These are phyloP conservation scores for Ptychoptera contaminata DNA, from an alignment of 2,888 invertebrate genomes.

Conservation along the genomic window DNA sequence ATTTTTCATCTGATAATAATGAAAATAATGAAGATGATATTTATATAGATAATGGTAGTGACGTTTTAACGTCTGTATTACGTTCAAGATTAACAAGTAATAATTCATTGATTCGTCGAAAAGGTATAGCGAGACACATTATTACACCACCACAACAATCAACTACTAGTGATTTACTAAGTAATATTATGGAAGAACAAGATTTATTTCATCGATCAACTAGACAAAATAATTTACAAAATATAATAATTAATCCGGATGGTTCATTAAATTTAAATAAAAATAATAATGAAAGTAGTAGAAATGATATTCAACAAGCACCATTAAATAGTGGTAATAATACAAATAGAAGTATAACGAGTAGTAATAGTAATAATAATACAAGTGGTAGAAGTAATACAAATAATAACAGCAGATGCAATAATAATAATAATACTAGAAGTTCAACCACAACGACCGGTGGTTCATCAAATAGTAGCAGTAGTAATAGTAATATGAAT, in stretches of 20 bases:
- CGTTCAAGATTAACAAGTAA: constrained; percentile 25
- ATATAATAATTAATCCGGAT: constrained; percentile 32
- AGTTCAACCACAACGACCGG: not conserved
- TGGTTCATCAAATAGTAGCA: not conserved
- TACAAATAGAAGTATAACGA: constrained; percentile 23
- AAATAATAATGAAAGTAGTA: constrained; percentile 15
- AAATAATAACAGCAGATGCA: constrained; percentile 19
- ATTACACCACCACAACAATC: constrained; percentile 20
- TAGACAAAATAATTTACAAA: constrained; percentile 36
- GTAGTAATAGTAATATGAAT: constrained; percentile 1
- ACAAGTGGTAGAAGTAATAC: constrained; percentile 16
- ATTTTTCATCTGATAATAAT: constrained; percentile 41
- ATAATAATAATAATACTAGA: constrained; percentile 2
- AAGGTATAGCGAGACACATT: constrained; percentile 31
- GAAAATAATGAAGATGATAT: constrained; percentile 10
- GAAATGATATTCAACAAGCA: constrained; percentile 28
- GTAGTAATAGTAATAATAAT: constrained; percentile 29
- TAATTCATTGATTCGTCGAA: constrained; percentile 25
- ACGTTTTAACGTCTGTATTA: constrained; percentile 26
- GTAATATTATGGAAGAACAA: constrained; percentile 54
- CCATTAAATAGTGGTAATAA: constrained; percentile 50
- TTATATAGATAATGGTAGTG: constrained; percentile 21
- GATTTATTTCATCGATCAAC: constrained; percentile 51
- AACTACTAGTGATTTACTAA: constrained; percentile 39
- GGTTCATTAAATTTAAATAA: constrained; percentile 43